Conservation (phyloP, 2,113 vertebrate genomes). For the Motacilla alba region DNA sequence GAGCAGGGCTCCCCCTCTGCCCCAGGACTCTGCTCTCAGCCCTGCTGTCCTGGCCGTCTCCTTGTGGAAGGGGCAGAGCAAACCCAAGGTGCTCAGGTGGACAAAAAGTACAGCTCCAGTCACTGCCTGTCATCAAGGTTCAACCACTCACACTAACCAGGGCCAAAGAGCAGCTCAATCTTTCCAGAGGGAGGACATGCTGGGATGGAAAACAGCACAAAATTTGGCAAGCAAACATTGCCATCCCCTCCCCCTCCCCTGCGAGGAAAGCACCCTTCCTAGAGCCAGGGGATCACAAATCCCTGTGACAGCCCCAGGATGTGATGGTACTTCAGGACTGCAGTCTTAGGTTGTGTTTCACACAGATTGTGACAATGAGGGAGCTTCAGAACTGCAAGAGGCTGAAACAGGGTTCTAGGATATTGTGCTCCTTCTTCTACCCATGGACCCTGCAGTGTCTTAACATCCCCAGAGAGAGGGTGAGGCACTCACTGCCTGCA, state of each 20-base stretch:
- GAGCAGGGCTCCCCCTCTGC: background rate
- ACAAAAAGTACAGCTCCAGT: background rate
- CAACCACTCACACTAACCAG: background rate
- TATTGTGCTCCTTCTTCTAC: background rate
- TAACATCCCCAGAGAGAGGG: background rate
- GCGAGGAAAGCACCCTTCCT: background rate
- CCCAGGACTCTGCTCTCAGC: background rate
- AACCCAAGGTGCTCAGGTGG: background rate
- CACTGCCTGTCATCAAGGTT: rapidly evolving
- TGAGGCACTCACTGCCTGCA: constrained; percentile 85
- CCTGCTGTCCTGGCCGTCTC: background rate
- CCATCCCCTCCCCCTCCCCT: background rate
- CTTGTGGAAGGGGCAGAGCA: background rate
- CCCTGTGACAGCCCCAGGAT: background rate
- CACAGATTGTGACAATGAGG: background rate
- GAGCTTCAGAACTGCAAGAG: background rate
- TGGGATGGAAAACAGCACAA: background rate
- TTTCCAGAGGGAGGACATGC: background rate
- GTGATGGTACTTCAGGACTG: background rate
- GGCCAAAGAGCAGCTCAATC: background rate
- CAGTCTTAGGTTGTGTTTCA: background rate
- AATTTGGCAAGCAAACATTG: background rate
- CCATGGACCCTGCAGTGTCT: background rate
- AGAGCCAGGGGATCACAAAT: background rate
- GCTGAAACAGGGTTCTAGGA: background rate